Evolutionary conservation across 2,797 vertebrate species (phyloP), one percentile per base, ranked within the genome.

Genomic region (Coregonus sp.): DNA sequence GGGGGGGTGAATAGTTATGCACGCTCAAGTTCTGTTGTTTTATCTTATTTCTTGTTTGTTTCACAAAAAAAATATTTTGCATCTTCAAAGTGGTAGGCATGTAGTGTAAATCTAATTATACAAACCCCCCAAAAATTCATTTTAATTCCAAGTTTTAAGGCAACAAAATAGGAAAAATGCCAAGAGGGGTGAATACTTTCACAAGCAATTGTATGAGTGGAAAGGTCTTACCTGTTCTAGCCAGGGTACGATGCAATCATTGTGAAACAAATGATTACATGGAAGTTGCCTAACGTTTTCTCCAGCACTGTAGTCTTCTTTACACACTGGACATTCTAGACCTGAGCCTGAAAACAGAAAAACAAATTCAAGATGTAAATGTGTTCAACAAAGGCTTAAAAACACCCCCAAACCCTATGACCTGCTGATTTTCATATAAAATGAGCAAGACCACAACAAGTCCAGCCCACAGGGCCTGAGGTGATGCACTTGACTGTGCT

Each of bases 251-350:
- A 99, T 98, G 89, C 98, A 99, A 88, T 96, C 95, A 31, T 98
- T 95, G 25, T 99, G 98, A 93, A 99, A 99, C 84, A 99, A 94
- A 89, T 99, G 98, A 94, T 98, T 99, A 92, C 98, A 99, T 0
- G 98, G 98, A 79, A 99, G 92, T 89, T 98, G 98, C 84, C 98
- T 94, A 84, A 99, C 98, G 0, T 80, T 96, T 85, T 99, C 98
- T 3, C 96, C 97, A 0, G 95, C 91, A 37, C 94, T 95, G 75
- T 99, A 99, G 89, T 99, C 98, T 79, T 99, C 98, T 95, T 99
- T 99, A 94, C 98, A 99, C 85, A 99, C 98, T 0, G 98, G 96
- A 87, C 98, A 99, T 92, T 99, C 98, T 70, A 98, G 90, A 72
- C 96, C 96, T 0, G 96, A 97, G 87, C 96, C 98, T 99, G 92